These are phyloP conservation scores for Nanorana parkeri DNA, from an alignment of 2,113 vertebrate genomes.

Conservation along the genomic window DNA sequence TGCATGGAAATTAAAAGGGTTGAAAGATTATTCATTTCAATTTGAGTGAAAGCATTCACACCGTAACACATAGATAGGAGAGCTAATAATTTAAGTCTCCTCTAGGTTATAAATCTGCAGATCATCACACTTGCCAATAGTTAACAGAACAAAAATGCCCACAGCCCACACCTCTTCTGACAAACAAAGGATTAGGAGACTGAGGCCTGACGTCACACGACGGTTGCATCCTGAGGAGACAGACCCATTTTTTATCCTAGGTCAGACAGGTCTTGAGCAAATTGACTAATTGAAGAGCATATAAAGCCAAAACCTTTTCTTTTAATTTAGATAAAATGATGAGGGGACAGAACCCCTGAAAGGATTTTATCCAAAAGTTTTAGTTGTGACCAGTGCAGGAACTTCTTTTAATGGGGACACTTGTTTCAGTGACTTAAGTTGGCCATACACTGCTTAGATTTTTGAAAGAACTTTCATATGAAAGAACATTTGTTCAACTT, in stretches of 20 bases:
- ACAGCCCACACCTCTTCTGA: accelerated
- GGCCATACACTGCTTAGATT: too few relatives aligned
- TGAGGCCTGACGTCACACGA: background rate
- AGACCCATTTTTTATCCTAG: background rate
- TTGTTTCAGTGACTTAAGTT: too few relatives aligned
- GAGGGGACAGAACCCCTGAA: too few relatives aligned
- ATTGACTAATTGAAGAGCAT: too few relatives aligned
- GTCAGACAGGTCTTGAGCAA: too few relatives aligned
- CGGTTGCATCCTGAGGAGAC: background rate
- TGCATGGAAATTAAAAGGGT: conserved; percentile 60
- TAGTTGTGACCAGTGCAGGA: too few relatives aligned
- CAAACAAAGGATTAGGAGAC: background rate
- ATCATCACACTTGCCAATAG: background rate
- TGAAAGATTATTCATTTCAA: conserved; percentile 57
- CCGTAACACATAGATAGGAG: conserved; percentile 48
- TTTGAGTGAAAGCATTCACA: conserved; percentile 54
- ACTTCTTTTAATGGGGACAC: too few relatives aligned
- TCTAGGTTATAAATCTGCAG: conserved; percentile 51
- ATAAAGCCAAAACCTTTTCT: too few relatives aligned
- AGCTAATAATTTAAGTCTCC: background rate
- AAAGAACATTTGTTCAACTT: too few relatives aligned
- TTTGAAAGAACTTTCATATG: too few relatives aligned
- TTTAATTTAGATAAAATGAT: too few relatives aligned
- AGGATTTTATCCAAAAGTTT: too few relatives aligned
- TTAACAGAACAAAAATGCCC: background rate